A percentile compares a stretch with the other conserved stretches of the same genome.
Evolutionary conservation across 1,140 invertebrate species (phyloP).

Genomic region (Saccostrea glomerata): DNA sequence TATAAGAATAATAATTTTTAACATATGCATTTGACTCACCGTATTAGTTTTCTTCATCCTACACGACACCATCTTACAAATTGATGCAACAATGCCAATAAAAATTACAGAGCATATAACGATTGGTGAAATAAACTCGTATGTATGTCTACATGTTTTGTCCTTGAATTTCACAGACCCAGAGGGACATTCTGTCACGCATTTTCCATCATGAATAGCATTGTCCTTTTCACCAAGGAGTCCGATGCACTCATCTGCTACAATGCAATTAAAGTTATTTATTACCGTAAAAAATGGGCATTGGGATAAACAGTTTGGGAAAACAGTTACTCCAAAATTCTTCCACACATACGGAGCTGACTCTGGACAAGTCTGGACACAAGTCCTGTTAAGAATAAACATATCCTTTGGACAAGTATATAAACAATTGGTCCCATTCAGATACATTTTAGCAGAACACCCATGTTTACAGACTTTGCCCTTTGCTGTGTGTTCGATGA

Average conservation of each 20-base stretch:
- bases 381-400: neutral
- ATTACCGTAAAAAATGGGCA: neutral
- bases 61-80: neutral
- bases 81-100: neutral
- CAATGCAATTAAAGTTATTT: neutral
- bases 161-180: neutral
- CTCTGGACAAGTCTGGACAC: neutral
- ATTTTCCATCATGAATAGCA: neutral
- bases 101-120: neutral
- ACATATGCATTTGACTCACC: no score
- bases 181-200: neutral
- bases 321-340: neutral
- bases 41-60: no score
- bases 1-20: no score
- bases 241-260: neutral
- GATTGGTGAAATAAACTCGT: neutral
- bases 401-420: neutral
- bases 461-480: neutral
- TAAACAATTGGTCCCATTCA: neutral
- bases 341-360: neutral
- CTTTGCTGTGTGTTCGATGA: neutral
- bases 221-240: neutral
- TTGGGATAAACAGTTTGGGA: neutral
- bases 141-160: neutral
- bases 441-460: neutral